Evolutionary conservation across 2,888 invertebrate species (phyloP).

Genomic region (Pasiphila rectangulata): DNA sequence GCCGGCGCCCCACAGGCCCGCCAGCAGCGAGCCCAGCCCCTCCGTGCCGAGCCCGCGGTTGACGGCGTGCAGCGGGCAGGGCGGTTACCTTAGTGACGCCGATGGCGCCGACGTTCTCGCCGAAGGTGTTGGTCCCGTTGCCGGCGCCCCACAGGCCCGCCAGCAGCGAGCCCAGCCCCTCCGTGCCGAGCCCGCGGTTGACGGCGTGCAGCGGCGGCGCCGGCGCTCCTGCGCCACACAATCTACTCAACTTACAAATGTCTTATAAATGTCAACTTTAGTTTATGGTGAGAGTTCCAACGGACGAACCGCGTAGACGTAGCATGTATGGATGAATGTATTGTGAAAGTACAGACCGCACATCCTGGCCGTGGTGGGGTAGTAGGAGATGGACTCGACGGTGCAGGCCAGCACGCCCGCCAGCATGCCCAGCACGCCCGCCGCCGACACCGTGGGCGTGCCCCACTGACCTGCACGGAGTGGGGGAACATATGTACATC

Average conservation of each 20-base stretch:
- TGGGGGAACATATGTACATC: no score
- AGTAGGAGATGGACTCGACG: slow-evolving; percentile 92
- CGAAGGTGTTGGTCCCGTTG: slow-evolving; percentile 93
- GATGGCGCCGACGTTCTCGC: slow-evolving; percentile 94
- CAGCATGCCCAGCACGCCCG: slow-evolving; percentile 88
- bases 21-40: no score
- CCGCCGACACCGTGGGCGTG: slow-evolving; percentile 84
- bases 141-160: slow-evolving; percentile 93
- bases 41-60: no score
- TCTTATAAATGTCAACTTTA: no score
- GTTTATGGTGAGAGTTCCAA: no score
- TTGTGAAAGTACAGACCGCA: slow-evolving; percentile 80
- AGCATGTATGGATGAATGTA: no score
- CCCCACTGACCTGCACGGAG: slow-evolving; percentile 86
- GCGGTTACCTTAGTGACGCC: slow-evolving; percentile 87
- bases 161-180: slow-evolving; percentile 91
- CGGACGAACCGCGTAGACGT: no score
- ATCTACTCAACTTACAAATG: not conserved
- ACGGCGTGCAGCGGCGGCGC: slow-evolving; percentile 93
- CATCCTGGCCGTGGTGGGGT: slow-evolving; percentile 93
- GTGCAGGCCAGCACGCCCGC: slow-evolving; percentile 90
- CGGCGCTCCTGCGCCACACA: slow-evolving; percentile 82
- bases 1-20: no score
- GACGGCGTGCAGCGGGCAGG: not conserved
- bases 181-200: slow-evolving; percentile 91